These are phyloP conservation scores for Todiramphus saurophagus DNA, from an alignment of 2,113 vertebrate genomes.

Conservation along the genomic window DNA sequence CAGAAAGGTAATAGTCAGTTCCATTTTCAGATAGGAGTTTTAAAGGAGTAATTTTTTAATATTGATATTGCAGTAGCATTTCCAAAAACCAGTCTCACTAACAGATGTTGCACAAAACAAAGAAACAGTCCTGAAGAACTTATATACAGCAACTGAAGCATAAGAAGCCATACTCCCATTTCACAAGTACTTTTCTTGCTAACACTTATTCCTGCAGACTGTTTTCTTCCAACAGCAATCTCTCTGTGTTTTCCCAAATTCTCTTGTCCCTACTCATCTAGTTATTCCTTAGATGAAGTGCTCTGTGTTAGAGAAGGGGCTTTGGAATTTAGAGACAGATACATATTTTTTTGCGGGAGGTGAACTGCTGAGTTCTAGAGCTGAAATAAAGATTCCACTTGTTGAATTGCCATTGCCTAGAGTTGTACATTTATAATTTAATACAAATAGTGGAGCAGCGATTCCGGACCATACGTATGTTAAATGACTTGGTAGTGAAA, in stretches of 20 bases:
- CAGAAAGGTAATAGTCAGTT: not conserved
- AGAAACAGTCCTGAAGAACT: not conserved
- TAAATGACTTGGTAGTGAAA: not conserved
- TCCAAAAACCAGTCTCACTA: not conserved
- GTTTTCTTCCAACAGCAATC: not conserved
- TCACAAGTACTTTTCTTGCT: not conserved
- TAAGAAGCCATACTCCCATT: not conserved
- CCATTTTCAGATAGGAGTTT: not conserved
- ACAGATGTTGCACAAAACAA: not conserved
- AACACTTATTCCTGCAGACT: not conserved
- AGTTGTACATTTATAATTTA: not conserved
- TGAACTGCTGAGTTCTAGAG: not conserved
- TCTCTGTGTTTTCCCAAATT: not conserved
- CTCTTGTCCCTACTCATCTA: not conserved
- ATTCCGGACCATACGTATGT: fast-evolving
- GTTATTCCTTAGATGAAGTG: not conserved
- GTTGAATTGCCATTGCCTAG: not conserved
- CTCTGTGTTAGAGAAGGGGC: not conserved
- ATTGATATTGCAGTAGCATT: not conserved
- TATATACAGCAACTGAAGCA: not conserved
- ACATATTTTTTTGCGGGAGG: not conserved
- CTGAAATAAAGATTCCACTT: not conserved
- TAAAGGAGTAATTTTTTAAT: not conserved
- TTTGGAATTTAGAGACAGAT: not conserved
- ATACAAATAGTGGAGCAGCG: not conserved